Evolutionary conservation across 2,888 invertebrate species (phyloP).

Genomic region (Urechis unicinctus): DNA sequence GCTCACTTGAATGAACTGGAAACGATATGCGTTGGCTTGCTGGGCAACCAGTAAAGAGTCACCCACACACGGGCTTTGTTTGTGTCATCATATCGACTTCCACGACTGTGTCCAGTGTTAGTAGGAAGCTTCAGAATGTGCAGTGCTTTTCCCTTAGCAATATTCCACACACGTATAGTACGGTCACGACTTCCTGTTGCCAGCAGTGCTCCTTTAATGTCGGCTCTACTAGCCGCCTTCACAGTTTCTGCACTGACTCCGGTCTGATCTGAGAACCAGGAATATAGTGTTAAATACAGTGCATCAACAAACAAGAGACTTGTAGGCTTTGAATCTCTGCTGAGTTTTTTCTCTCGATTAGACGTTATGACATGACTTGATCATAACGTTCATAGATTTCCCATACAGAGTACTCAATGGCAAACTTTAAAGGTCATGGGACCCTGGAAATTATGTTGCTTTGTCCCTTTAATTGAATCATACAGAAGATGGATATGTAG

Average conservation of each 20-base stretch:
- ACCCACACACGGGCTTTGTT: constrained; percentile 31
- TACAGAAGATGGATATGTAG: too few relatives aligned
- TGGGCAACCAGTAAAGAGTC: constrained; percentile 55
- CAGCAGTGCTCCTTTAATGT: constrained; percentile 53
- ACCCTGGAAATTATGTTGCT: too few relatives aligned
- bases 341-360: too few relatives aligned
- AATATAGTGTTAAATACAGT: too few relatives aligned
- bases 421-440: too few relatives aligned
- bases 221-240: constrained; percentile 40
- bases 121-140: constrained; percentile 27
- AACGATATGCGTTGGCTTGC: constrained; percentile 25
- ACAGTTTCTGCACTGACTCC: neutral
- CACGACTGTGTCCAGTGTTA: constrained; percentile 17
- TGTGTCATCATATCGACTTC: constrained; percentile 26
- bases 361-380: too few relatives aligned
- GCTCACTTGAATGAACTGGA: constrained; percentile 34
- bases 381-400: too few relatives aligned
- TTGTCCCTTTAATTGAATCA: too few relatives aligned
- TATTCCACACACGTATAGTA: constrained; percentile 47
- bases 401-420: too few relatives aligned
- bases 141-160: constrained; percentile 21
- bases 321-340: too few relatives aligned
- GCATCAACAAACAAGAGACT: too few relatives aligned
- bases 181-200: constrained; percentile 66
- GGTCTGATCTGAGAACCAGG: neutral